Evolutionary conservation across 2,888 invertebrate genomes (phyloP), one percentile per base, ranked within the genome.

Genomic region (Anthophora plumipes): DNA sequence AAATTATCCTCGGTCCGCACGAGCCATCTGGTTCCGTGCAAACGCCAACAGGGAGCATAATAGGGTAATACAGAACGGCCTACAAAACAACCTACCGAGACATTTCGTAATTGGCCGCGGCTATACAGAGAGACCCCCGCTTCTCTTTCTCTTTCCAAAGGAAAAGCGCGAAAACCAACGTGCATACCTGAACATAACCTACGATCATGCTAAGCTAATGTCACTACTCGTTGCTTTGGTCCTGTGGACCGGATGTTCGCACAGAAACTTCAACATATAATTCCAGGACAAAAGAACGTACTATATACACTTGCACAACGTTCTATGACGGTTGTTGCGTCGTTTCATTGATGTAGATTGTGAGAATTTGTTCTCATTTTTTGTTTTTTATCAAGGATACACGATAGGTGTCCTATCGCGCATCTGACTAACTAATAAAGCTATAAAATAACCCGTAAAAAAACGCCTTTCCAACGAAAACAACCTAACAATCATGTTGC

Each of bases 11-110:
- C 67, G 88, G 85, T 82, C 84, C 83, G 81, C 85, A 85, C 83
- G 80, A 85, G 83, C 83, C 82, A 78, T 76, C 72, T 77, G 83
- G 74, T 75, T 68, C 59, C 77, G 66, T 68, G 80, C 71, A 76
- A 69, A 74, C 66, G 66, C 61, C 67, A 60, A 69, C 57, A 60
- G 68, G 67, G 71, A 81, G 83, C 86, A 90, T 91, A 91, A 91
- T 91, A 87, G 88, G 90, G 86, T 90, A 90, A 91, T 89, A 87
- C 84, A 77, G 86, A 78, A 85, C 82, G 80, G 84, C 78, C 88
- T 77, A 83, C 84, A 84, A 88, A 89, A 89, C 86, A 79, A 84
- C 73, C 84, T 67, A 76, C 75, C 81, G 77, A 76, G 82, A 84
- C 88, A 84, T 89, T 85, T 78, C 89, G 82, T 89, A 89, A 89